Conservation (phyloP, 1,140 invertebrate genomes). For the Lepeophtheirus salmonis region DNA sequence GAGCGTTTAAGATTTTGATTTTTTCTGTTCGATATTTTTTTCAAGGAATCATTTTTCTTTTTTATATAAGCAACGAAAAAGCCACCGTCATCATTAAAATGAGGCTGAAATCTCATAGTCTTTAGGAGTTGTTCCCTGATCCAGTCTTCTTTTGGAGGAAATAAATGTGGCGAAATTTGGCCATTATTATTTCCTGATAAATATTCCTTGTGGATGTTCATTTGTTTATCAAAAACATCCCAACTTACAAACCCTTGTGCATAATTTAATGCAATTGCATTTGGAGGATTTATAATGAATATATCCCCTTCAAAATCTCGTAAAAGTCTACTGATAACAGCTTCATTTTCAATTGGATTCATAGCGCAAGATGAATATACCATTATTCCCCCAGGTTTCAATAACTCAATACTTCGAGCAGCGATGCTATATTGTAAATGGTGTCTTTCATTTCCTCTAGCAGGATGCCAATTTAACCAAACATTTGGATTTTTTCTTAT, state of each 20-base stretch:
- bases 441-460: slow-evolving; percentile 6
- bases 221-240: background rate
- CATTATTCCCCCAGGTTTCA: slow-evolving; percentile 30
- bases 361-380: slow-evolving; percentile 8
- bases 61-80: slow-evolving; percentile 3
- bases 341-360: slow-evolving; percentile 15
- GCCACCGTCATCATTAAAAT: slow-evolving; percentile 1
- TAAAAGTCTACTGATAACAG: background rate
- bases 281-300: background rate
- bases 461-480: slow-evolving; percentile 9
- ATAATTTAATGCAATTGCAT: background rate
- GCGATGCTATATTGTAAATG: slow-evolving; percentile 64
- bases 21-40: too few relatives aligned
- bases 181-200: background rate
- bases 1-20: too few relatives aligned
- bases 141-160: background rate
- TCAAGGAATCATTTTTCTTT: too few relatives aligned
- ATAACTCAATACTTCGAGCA: slow-evolving; percentile 64
- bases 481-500: slow-evolving; percentile 14
- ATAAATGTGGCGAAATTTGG: background rate
- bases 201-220: background rate
- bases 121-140: background rate
- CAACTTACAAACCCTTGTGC: background rate
- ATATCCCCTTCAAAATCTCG: background rate
- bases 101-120: slow-evolving; percentile 2